Evolutionary conservation across 2,113 vertebrate genomes (phyloP).

Genomic region (Sialia sialis): DNA sequence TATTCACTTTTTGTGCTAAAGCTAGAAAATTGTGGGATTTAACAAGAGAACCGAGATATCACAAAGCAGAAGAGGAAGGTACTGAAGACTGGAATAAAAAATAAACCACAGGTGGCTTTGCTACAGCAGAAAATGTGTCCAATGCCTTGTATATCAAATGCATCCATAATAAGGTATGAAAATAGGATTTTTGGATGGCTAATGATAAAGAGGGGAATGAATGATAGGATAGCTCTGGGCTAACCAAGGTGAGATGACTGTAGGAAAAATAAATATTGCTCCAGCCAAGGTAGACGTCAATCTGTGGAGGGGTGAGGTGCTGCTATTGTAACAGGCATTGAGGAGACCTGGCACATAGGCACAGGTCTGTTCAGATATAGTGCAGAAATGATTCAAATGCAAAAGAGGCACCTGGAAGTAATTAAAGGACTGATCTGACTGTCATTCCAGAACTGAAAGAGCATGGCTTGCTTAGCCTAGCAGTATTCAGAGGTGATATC

Average conservation of each 20-base stretch:
- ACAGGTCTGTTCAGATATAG: background rate
- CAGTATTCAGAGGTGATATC: conserved; percentile 13
- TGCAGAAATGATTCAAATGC: background rate
- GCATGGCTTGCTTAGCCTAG: conserved; percentile 28
- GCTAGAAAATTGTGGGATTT: background rate
- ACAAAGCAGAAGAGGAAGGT: background rate
- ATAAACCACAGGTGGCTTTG: background rate
- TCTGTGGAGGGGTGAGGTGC: background rate
- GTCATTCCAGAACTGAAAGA: background rate
- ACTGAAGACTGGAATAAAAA: background rate
- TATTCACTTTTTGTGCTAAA: background rate
- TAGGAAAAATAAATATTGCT: background rate
- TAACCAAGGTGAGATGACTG: background rate
- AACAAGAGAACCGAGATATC: background rate
- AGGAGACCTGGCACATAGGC: background rate
- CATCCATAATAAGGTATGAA: background rate
- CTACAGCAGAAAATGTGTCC: background rate
- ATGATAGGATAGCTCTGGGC: background rate
- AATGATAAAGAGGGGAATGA: background rate
- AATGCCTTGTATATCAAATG: background rate
- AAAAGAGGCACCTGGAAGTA: background rate
- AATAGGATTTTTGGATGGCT: background rate
- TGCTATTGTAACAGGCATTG: background rate
- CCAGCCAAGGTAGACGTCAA: background rate
- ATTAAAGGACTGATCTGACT: background rate